Evolutionary conservation across 2,797 vertebrate genomes (phyloP), one percentile per base, ranked within the genome.

Genomic region (Macropodus opercularis): DNA sequence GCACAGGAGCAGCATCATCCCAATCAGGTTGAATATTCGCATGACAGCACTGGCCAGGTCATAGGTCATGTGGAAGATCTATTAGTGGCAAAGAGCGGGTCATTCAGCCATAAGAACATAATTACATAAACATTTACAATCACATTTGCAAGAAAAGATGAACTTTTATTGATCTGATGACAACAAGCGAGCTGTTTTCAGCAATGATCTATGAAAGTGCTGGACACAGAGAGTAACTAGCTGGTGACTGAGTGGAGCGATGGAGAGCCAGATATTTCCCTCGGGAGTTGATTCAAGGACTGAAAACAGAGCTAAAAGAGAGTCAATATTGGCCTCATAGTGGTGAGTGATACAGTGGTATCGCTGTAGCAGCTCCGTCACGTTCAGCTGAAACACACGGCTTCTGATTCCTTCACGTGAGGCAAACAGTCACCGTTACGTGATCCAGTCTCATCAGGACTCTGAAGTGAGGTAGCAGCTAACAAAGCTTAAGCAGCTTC

Each of bases 41-140:
- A 97, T 92, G 83, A 98, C 96, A 0, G 96, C 96, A 0, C 96
- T 98, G 54, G 96, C 95, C 87, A 98, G 90, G 90, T 98, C 96
- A 1, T 97, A 97, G 40, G 96, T 98, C 96, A 98, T 97, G 87
- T 98, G 96, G 90, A 98, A 98, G 78, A 98, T 97, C 95, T 96
- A 87, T 87, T 73, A 72, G 50, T 13, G 50, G 26, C 17, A 48
- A 61, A 36, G 7, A 47, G 35, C 44, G 32, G 22, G 60, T 70
- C 50, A 66, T 18, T 26, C 15, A 17, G n/a, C n/a, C n/a, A n/a
- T n/a, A n/a, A n/a, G n/a, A n/a, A n/a, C n/a, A n/a, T n/a, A n/a
- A 36, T 9, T 17, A 17, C 3, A 17, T 8, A 38, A 38, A 0
- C 2, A 36, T 36, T 36, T n/a, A 38, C 8, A 40, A 15, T 6